Evolutionary conservation across 2,888 invertebrate genomes (phyloP).

Genomic region (Helobdella robusta): DNA sequence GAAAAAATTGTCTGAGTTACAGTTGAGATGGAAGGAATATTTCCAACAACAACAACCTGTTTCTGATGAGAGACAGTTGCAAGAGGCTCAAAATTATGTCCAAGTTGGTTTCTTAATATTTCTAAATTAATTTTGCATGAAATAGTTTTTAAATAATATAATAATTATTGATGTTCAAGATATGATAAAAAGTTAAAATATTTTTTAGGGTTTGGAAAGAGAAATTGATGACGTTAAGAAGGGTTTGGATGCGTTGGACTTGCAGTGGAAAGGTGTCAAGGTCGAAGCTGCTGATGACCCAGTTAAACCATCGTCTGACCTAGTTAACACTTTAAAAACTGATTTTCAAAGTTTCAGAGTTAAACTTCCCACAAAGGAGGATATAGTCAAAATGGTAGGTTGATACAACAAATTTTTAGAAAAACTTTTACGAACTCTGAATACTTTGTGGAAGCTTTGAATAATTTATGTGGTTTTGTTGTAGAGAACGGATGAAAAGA

Average conservation of each 20-base stretch:
- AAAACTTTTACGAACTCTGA: too few relatives aligned
- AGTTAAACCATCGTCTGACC: not conserved
- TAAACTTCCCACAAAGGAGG: constrained; percentile 3
- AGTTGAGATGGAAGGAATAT: not conserved
- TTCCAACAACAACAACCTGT: constrained; percentile 3
- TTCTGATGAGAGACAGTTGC: not conserved
- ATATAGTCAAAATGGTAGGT: not conserved
- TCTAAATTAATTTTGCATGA: too few relatives aligned
- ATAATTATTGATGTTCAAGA: too few relatives aligned
- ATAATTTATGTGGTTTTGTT: too few relatives aligned
- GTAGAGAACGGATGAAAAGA: not conserved
- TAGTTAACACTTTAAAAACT: not conserved
- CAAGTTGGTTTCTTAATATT: not conserved
- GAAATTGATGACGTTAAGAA: constrained; percentile 6
- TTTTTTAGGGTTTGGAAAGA: constrained; percentile 8
- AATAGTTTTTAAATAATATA: too few relatives aligned
- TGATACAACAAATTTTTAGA: too few relatives aligned
- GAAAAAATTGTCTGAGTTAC: not conserved
- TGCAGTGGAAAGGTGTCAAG: not conserved
- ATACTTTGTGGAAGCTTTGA: too few relatives aligned
- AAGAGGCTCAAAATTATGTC: not conserved
- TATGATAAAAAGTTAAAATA: too few relatives aligned
- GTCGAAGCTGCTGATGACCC: not conserved
- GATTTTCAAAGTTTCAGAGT: not conserved
- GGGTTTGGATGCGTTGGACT: not conserved